Base-by-base conservation (phyloP, 2,888 invertebrate species). In the Geophilus truncorum region DNA sequence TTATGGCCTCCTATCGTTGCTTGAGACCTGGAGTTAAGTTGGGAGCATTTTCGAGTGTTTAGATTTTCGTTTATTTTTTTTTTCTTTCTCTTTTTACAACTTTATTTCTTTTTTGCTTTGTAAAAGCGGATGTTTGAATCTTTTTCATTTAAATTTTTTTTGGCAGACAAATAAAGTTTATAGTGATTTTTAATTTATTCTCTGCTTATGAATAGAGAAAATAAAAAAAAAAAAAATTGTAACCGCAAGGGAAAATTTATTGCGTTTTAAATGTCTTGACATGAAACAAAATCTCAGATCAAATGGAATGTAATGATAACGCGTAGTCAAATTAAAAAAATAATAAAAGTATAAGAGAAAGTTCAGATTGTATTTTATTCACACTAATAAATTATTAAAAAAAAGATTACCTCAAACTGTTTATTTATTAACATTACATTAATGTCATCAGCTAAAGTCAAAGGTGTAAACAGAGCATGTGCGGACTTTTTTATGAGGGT, bases 1-100 rank as follows among this genome's bases (percentile, higher is more conserved):
- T 70, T 70, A 70, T 70, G 70, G 70, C 28, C n/a, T 28, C 28
- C 70, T 28, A 28, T 70, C 70, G 70, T 70, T 70, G 25, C 70
- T 28, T 28, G 28, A 70, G 70, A 28, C 70, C 70, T 25, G 4
- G 70, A 70, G 70, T 70, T 23, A 70, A 70, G 70, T 70, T 70
- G 28, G 3, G 28, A 70, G 70, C 28, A 28, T 10, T 70, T 23
- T 70, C 12, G 21, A 1, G 15, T n/a, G 1, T 51, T 51, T 62
- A n/a, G n/a, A n/a, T n/a, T n/a, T n/a, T n/a, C n/a, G n/a, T n/a
- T n/a, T n/a, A n/a, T 70, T 23, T 57, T 21, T 23, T 9, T 21
- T 57, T 57, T 21, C 3, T 57, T 18, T 57, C 12, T 15, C 15
- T 4, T 12, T 7, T 45, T 45, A 45, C 12, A 7, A 4, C 15